Evolutionary conservation across 2,888 invertebrate genomes (phyloP).

Genomic region (Cosmorhoe ocellata): DNA sequence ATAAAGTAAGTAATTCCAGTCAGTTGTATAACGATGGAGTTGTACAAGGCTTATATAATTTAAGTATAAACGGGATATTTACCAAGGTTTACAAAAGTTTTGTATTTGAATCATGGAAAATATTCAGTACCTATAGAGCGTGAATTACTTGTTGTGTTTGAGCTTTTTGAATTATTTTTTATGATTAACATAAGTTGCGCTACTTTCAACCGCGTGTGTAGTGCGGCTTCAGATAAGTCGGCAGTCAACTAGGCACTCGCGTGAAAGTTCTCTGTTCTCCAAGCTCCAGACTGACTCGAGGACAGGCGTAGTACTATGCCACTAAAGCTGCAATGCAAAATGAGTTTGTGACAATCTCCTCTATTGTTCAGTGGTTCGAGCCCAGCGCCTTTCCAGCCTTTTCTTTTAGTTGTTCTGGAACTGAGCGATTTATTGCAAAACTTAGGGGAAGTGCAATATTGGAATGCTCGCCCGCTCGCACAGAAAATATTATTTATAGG

Average conservation of each 20-base stretch:
- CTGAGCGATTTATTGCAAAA: slow-evolving; percentile 30
- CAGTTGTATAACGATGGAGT: too few relatives aligned
- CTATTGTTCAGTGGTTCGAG: neutral
- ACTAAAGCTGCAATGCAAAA: slow-evolving; percentile 1
- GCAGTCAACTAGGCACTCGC: slow-evolving; percentile 45
- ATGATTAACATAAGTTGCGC: too few relatives aligned
- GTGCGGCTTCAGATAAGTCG: slow-evolving; percentile 44
- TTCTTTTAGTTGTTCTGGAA: slow-evolving; percentile 29
- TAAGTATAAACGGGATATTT: too few relatives aligned
- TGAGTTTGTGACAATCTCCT: too few relatives aligned
- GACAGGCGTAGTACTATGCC: slow-evolving; percentile 11
- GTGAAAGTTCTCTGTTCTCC: slow-evolving; percentile 28
- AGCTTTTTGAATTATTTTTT: too few relatives aligned
- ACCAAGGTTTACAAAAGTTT: too few relatives aligned
- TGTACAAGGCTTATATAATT: too few relatives aligned
- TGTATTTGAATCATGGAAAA: too few relatives aligned
- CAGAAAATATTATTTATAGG: neutral
- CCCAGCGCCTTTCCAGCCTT: slow-evolving; percentile 22
- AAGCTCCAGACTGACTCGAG: too few relatives aligned
- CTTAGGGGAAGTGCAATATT: slow-evolving; percentile 17
- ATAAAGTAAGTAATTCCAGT: too few relatives aligned
- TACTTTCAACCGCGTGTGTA: slow-evolving; percentile 35
- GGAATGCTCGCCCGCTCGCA: slow-evolving; percentile 2
- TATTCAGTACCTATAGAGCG: too few relatives aligned
- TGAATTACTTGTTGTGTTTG: too few relatives aligned